phyloP scores from a whole-genome alignment of 2,888 invertebrate genomes.

The Dynastes tityus region DNA sequence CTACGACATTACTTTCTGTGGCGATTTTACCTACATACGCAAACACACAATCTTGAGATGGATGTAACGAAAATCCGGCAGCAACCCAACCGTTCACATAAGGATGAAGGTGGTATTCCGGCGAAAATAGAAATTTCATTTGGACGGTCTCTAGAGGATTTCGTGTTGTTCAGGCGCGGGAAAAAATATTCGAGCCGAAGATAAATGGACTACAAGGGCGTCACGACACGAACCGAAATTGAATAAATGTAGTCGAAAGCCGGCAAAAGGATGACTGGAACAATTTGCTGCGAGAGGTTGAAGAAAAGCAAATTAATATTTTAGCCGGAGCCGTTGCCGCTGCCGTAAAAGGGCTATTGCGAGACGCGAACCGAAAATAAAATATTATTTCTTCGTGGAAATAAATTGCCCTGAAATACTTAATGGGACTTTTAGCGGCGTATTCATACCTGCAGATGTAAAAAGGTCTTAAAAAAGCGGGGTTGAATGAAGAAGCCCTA shows the following conservation, averaged over 20 bases:
- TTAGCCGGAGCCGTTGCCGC: not conserved
- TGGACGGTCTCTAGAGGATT: not conserved
- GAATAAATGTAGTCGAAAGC: slow-evolving; percentile 10
- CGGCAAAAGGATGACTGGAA: not conserved
- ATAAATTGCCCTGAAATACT: not conserved
- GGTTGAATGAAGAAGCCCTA: too few relatives aligned
- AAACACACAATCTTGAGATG: not conserved
- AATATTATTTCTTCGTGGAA: not conserved
- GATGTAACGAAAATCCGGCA: not conserved
- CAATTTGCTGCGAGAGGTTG: not conserved
- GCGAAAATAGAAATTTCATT: slow-evolving; percentile 15
- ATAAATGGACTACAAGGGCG: slow-evolving; percentile 1
- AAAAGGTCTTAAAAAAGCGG: too few relatives aligned
- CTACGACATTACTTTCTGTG: too few relatives aligned
- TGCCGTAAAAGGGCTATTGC: not conserved
- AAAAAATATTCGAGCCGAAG: not conserved
- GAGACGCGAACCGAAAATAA: not conserved
- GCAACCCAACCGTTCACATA: not conserved
- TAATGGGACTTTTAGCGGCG: not conserved
- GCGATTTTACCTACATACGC: not conserved
- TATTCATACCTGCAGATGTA: too few relatives aligned
- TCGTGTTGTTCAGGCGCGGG: not conserved
- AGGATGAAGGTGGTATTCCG: not conserved
- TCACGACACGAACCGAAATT: not conserved
- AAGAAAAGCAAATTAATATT: not conserved